Evolutionary conservation across 2,113 vertebrate genomes (phyloP).

Genomic region (Camelus bactrianus): DNA sequence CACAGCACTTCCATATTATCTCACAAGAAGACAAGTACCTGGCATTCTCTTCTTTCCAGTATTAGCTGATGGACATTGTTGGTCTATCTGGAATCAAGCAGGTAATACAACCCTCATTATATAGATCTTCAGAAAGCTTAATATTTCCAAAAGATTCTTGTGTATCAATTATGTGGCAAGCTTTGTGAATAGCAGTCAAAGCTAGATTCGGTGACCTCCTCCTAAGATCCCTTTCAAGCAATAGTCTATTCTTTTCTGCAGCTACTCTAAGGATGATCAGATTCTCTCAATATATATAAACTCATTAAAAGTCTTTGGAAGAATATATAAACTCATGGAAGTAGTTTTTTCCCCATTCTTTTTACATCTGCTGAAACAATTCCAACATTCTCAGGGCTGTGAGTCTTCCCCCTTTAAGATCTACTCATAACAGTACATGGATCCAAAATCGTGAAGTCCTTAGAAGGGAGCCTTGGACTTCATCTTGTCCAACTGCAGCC

Average conservation of each 20-base stretch:
- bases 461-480: background rate
- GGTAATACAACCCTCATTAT: background rate
- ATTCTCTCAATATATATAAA: background rate
- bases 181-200: background rate
- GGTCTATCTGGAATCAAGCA: background rate
- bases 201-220: background rate
- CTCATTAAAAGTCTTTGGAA: background rate
- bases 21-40: background rate
- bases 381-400: background rate
- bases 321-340: background rate
- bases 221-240: background rate
- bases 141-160: background rate
- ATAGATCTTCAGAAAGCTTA: background rate
- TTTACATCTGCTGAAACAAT: background rate
- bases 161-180: background rate
- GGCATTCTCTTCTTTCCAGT: background rate
- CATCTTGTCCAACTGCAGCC: background rate
- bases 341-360: background rate
- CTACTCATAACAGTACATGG: background rate
- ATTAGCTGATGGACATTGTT: background rate
- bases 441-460: background rate
- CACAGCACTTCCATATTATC: background rate
- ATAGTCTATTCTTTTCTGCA: background rate
- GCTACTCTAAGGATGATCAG: background rate
- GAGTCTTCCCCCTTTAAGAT: background rate